These are phyloP conservation scores for Octodon degus DNA, from an alignment of 2,113 vertebrate genomes.

Conservation along the genomic window DNA sequence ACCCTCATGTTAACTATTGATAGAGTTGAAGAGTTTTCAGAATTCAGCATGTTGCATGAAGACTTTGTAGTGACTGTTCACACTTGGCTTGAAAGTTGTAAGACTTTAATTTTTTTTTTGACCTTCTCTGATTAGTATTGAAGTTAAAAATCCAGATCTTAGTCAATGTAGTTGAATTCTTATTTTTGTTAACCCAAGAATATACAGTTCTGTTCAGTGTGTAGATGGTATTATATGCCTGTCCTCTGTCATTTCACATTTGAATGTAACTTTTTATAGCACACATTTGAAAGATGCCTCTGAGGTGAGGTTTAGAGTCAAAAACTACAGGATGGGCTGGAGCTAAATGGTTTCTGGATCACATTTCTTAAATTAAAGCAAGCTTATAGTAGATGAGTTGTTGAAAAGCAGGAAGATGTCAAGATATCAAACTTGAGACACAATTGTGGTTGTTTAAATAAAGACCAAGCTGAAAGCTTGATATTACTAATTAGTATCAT, in stretches of 20 bases:
- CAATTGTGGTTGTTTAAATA: conserved; percentile 21
- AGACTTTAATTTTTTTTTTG: background rate
- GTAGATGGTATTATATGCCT: background rate
- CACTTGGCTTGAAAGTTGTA: background rate
- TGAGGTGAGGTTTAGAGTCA: background rate
- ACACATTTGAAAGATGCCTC: background rate
- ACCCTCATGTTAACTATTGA: background rate
- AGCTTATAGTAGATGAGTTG: background rate
- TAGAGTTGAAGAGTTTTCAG: background rate
- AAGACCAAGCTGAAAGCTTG: conserved; percentile 21
- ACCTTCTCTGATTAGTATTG: background rate
- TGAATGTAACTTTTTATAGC: background rate
- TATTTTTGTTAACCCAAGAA: background rate
- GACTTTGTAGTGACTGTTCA: background rate
- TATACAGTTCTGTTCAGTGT: background rate
- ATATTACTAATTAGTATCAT: background rate
- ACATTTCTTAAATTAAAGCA: background rate
- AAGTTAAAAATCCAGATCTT: background rate
- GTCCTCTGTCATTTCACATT: background rate
- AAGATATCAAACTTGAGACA: background rate
- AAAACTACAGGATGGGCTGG: background rate
- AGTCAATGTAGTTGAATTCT: background rate
- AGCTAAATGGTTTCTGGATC: background rate
- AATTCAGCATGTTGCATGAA: background rate
- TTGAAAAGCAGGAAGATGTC: background rate